Evolutionary conservation across 2,113 vertebrate species (phyloP).

Genomic region (Labeo catla): DNA sequence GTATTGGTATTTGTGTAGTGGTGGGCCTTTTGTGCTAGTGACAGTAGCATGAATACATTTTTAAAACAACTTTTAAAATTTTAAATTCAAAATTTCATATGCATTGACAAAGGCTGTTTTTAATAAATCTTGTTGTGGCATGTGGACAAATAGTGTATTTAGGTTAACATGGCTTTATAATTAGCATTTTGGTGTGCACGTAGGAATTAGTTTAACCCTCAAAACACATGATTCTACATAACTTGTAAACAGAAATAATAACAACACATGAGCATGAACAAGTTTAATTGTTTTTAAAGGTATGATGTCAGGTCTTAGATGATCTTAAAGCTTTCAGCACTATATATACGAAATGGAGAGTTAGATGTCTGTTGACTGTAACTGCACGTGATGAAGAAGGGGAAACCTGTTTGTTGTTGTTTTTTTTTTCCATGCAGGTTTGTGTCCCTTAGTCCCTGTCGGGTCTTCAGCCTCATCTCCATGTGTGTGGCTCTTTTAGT

Average conservation of each 20-base stretch:
- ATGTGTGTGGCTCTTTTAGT: constrained; percentile 78
- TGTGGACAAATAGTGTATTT: neutral
- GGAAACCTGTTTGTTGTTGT: neutral
- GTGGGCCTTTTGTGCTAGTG: neutral
- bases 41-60: neutral
- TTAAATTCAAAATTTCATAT: neutral
- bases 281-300: neutral
- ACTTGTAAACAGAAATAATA: neutral
- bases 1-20: neutral
- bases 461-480: constrained; percentile 82
- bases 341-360: neutral
- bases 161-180: neutral
- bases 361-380: neutral
- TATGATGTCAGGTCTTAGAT: neutral
- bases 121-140: neutral
- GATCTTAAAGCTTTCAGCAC: neutral
- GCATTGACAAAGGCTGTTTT: neutral
- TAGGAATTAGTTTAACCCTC: constrained; percentile 34
- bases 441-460: constrained; percentile 82
- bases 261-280: neutral
- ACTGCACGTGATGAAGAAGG: neutral
- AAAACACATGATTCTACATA: constrained; percentile 46
- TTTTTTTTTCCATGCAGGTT: constrained; percentile 77
- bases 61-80: neutral
- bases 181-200: neutral